Base-by-base conservation (phyloP, 2,888 invertebrate species). In the Acronicta leporina region DNA sequence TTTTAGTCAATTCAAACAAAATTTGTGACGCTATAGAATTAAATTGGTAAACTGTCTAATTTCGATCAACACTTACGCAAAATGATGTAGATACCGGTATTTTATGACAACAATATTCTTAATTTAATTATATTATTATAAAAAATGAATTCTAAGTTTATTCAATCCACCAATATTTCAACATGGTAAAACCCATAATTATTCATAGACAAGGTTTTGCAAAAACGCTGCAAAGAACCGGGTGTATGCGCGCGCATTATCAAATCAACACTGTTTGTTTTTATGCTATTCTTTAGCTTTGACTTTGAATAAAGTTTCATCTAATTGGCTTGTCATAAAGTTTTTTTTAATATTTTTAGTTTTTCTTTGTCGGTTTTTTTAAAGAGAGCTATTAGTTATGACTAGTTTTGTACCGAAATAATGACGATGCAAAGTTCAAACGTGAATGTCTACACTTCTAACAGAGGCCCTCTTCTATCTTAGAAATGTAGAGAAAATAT, bases 241-340 rank as follows among this genome's bases (percentile, higher is more conserved):
- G 2, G 7, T 33, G 15, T 49, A 48, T 48, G 47, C 47, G 47
- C 38, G 49, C 55, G 40, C 27, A 49, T 42, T 27, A 48, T 38
- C 40, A 42, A 51, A 44, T 48, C 43, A 48, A 48, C 43, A 33
- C 38, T 52, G 42, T 45, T 59, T 56, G 43, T 56, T 56, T 56
- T 56, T 55, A 35, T 35, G 25, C 30, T 54, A 54, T 30, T 38
- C 55, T 38, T 25, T 8, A n/a, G 10, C 47, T 41, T 54, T 41
- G 27, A 27, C 47, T 41, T 54, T 41, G 27, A 27, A 44, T 49
- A 44, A 27, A 56, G 35, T 38, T 56, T 49, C 16, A 25, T 44
- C 43, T 49, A 49, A 56, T 44, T 48, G 35, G 55, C 55, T 35
- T 35, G 47, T 44, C 43, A 43, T 48, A 38, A 53, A 53, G 46